These are phyloP conservation scores for Tyria jacobaeae DNA, from an alignment of 2,888 invertebrate species.

Conservation along the genomic window DNA sequence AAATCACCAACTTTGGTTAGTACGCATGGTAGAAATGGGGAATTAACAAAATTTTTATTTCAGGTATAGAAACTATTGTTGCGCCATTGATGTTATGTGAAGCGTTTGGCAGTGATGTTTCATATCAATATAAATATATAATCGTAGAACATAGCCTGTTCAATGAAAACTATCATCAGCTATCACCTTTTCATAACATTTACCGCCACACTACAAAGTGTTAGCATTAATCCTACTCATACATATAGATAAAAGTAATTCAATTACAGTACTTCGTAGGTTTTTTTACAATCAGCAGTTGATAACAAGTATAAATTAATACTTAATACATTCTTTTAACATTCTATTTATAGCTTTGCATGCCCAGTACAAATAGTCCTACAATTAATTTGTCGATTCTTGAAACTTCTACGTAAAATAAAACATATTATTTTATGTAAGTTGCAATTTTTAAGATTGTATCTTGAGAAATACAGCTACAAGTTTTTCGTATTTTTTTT, in stretches of 20 bases:
- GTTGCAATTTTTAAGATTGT: too few species aligned
- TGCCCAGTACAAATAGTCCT: not conserved
- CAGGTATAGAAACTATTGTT: too few species aligned
- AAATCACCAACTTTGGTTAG: too few species aligned
- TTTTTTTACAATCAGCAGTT: not conserved
- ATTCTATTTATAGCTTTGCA: not conserved
- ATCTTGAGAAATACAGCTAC: too few species aligned
- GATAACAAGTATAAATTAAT: conserved; percentile 2
- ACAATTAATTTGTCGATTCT: not conserved
- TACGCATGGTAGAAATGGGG: too few species aligned
- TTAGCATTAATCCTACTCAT: not conserved
- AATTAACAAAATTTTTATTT: too few species aligned
- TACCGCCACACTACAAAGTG: not conserved
- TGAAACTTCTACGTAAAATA: not conserved
- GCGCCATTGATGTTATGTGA: too few species aligned
- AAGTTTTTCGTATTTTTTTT: too few species aligned
- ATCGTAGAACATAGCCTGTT: not conserved
- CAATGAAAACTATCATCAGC: not conserved
- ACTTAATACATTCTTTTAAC: not conserved
- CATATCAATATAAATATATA: not conserved
- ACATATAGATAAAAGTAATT: not conserved
- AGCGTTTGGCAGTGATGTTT: too few species aligned
- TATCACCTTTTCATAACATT: not conserved
- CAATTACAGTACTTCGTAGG: not conserved
- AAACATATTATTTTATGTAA: too few species aligned